Evolutionary conservation across 2,888 invertebrate genomes (phyloP).

Genomic region (Lepidochrysops patricia): DNA sequence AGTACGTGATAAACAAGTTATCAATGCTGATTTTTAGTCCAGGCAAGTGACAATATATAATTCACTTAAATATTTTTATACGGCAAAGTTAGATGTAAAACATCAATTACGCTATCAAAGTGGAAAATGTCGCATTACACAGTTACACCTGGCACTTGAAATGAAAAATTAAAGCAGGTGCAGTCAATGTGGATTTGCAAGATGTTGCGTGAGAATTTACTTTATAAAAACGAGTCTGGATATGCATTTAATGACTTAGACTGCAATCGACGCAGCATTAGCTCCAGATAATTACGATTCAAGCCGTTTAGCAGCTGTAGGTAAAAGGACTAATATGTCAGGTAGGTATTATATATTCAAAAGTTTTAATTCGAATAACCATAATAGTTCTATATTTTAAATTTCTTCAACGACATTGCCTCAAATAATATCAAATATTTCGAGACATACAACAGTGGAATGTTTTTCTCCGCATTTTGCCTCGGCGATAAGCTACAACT

Average conservation of each 20-base stretch:
- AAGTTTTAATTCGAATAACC: too few species aligned
- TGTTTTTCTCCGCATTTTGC: conserved; percentile 10
- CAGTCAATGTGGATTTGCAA: neutral
- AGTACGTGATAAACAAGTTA: neutral
- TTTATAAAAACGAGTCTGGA: conserved; percentile 11
- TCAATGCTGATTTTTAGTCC: neutral
- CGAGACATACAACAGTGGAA: neutral
- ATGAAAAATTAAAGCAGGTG: conserved; percentile 5
- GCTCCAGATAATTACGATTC: neutral
- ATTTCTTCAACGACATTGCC: too few species aligned
- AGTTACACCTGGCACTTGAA: neutral
- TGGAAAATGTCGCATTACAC: neutral
- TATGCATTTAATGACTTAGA: neutral
- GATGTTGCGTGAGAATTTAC: conserved; percentile 6
- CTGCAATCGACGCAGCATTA: neutral
- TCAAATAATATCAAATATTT: neutral
- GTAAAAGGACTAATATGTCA: too few species aligned
- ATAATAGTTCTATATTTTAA: neutral
- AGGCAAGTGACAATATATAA: neutral
- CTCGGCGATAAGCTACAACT: conserved; percentile 29
- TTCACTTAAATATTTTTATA: neutral
- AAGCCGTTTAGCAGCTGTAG: neutral
- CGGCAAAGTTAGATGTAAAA: neutral
- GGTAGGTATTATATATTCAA: too few species aligned
- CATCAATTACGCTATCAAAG: neutral